phyloP scores from a whole-genome alignment of 2,888 invertebrate genomes.

The Sepioteuthis lessoniana region DNA sequence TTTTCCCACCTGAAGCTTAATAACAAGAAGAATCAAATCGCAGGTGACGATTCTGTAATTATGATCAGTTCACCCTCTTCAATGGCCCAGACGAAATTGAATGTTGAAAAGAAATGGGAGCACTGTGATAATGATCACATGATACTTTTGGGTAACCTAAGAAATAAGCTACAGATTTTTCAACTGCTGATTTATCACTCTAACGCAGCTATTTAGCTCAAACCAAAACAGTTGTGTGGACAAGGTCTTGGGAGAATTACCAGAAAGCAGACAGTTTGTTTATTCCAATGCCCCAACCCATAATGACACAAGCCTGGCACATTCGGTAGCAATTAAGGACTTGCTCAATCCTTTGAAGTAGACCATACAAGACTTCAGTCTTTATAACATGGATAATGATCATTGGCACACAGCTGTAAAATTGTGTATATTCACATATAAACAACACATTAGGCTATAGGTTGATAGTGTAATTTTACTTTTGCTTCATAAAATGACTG shows the following conservation, averaged over 20 bases:
- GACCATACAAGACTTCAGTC: background rate
- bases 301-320: conserved; percentile 23
- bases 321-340: conserved; percentile 33
- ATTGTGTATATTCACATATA: conserved; percentile 23
- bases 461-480: background rate
- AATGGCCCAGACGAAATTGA: background rate
- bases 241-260: conserved; percentile 33
- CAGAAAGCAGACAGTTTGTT: conserved; percentile 33
- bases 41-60: background rate
- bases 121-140: background rate
- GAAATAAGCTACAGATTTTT: background rate
- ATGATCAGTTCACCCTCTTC: background rate
- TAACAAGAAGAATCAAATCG: background rate
- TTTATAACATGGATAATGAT: background rate
- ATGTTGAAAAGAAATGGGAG: background rate
- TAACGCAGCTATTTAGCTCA: background rate
- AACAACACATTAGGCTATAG: background rate
- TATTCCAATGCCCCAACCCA: background rate
- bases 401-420: conserved; percentile 23
- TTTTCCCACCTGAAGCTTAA: background rate
- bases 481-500: background rate
- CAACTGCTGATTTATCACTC: background rate
- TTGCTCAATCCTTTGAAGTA: conserved; percentile 13
- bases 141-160: conserved; percentile 7
- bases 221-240: background rate